Percentiles rank a stretch among this genome's conserved stretches.
Conservation (phyloP, 1,140 invertebrate genomes). For the Aphelinus certus region DNA sequence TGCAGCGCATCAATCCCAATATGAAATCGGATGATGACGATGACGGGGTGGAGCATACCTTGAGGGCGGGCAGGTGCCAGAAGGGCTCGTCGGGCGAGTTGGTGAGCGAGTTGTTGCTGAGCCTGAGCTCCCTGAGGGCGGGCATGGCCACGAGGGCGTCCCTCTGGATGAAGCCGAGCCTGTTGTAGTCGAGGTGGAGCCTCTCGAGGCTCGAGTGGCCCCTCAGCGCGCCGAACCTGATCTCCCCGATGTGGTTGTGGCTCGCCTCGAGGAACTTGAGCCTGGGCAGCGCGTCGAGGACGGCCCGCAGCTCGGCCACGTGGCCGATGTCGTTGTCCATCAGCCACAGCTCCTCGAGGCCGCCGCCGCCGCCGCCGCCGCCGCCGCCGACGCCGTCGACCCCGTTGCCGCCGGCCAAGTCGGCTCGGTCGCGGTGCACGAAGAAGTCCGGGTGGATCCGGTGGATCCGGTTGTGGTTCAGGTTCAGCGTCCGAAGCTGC, state of each 20-base stretch:
- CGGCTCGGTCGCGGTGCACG: slow-evolving; percentile 63
- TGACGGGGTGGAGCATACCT: slow-evolving; percentile 61
- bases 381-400: slow-evolving; percentile 72
- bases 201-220: slow-evolving; percentile 83
- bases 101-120: slow-evolving; percentile 81
- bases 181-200: slow-evolving; percentile 83
- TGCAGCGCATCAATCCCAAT: no score
- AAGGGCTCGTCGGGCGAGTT: slow-evolving; percentile 73
- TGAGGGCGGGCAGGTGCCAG: slow-evolving; percentile 83
- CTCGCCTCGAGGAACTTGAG: slow-evolving; percentile 81
- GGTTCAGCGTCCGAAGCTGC: slow-evolving; percentile 74
- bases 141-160: slow-evolving; percentile 85
- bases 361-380: slow-evolving; percentile 67
- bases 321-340: slow-evolving; percentile 80
- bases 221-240: slow-evolving; percentile 77
- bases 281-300: slow-evolving; percentile 80
- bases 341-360: slow-evolving; percentile 80
- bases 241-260: slow-evolving; percentile 77
- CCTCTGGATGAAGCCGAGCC: slow-evolving; percentile 75
- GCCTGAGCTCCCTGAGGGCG: slow-evolving; percentile 79
- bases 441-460: slow-evolving; percentile 84
- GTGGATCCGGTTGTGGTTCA: slow-evolving; percentile 82
- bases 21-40: not conserved
- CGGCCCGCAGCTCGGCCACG: slow-evolving; percentile 74
- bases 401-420: slow-evolving; percentile 69